Conservation (phyloP, 2,797 vertebrate species). For the Chromis chromis region DNA sequence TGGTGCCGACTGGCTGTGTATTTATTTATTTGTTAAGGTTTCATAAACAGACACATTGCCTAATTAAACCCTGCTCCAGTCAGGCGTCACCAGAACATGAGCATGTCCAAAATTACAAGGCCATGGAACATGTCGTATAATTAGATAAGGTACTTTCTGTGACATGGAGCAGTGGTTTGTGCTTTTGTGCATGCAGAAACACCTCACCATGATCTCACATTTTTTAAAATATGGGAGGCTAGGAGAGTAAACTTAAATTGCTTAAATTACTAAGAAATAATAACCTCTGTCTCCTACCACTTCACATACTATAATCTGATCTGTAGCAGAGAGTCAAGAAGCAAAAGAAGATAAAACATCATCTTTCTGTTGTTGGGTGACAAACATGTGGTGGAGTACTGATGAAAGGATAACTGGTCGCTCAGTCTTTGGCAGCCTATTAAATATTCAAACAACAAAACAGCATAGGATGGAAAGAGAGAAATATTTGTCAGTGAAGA, state of each 20-base stretch:
- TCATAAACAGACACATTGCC: conserved; percentile 14
- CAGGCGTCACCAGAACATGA: conserved; percentile 11
- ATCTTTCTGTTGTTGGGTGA: conserved; percentile 14
- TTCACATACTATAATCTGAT: conserved; percentile 10
- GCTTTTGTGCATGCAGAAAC: background rate
- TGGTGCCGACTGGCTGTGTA: background rate
- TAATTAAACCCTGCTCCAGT: conserved; percentile 34
- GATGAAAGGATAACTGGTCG: conserved; percentile 55
- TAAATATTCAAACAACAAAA: conserved; percentile 64
- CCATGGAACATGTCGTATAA: conserved; percentile 14
- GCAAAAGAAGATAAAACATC: conserved; percentile 20
- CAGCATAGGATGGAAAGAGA: conserved; percentile 29
- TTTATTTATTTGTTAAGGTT: conserved; percentile 19
- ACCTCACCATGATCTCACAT: rapidly evolving
- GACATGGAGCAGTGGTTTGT: conserved; percentile 3
- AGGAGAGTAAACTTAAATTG: background rate
- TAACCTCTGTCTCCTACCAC: background rate
- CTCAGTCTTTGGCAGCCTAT: conserved; percentile 49
- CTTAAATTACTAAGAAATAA: background rate
- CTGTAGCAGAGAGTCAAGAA: background rate
- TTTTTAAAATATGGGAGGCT: background rate
- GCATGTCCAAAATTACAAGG: conserved; percentile 22
- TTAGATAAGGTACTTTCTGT: conserved; percentile 9
- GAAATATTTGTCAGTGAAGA: conserved; percentile 55
- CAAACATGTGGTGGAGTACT: conserved; percentile 15